Percentiles rank a stretch among this genome's conserved stretches.
These are phyloP conservation scores for Torymus auratus DNA, from an alignment of 2,888 invertebrate genomes.

Conservation along the genomic window DNA sequence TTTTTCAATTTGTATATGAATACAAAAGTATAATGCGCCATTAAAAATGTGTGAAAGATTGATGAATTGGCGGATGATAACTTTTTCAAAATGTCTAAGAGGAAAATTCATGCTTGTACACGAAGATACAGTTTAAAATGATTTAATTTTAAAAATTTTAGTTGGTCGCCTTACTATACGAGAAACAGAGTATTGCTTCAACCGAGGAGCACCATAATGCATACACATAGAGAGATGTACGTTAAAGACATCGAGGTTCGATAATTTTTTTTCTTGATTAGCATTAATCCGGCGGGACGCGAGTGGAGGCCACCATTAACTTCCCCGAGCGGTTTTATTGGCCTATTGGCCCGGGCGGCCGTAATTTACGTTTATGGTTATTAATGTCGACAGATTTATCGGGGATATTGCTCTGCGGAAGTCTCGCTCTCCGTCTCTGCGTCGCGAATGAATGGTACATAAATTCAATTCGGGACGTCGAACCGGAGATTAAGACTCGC, in stretches of 20 bases:
- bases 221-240: background rate
- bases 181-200: too few species aligned
- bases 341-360: constrained; percentile 65
- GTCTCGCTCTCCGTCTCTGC: constrained; percentile 62
- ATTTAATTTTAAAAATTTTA: too few species aligned
- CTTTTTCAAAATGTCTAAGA: too few species aligned
- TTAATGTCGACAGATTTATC: constrained; percentile 75
- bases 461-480: constrained; percentile 67
- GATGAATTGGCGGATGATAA: too few species aligned
- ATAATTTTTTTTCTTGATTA: constrained; percentile 74
- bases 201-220: background rate
- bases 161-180: too few species aligned
- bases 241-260: constrained; percentile 6
- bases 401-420: constrained; percentile 68
- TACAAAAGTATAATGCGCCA: too few species aligned
- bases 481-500: constrained; percentile 61
- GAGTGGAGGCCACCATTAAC: constrained; percentile 63
- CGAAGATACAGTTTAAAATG: too few species aligned
- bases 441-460: constrained; percentile 66
- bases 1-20: too few species aligned
- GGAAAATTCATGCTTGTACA: too few species aligned
- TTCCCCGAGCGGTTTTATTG: constrained; percentile 72
- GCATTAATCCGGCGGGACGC: constrained; percentile 68
- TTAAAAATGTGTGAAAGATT: too few species aligned
- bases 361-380: constrained; percentile 74